Conservation (phyloP, 2,797 vertebrate genomes). For the Tangara arthus region DNA sequence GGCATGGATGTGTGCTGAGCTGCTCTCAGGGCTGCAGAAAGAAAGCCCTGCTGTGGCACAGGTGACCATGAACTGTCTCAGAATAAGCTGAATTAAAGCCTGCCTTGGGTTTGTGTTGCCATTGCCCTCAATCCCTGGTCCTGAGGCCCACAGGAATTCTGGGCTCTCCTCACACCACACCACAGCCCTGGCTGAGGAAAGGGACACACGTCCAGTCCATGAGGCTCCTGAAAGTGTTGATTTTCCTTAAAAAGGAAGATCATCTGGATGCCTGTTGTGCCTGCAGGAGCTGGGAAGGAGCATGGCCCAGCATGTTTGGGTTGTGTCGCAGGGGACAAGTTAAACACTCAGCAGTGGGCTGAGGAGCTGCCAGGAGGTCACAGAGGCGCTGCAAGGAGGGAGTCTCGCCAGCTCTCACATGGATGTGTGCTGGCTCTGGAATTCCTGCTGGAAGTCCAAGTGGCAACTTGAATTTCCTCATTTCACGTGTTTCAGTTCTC, state of each 20-base stretch:
- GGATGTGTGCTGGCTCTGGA: conserved; percentile 22
- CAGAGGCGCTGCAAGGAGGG: not conserved
- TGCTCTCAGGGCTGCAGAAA: not conserved
- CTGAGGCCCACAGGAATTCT: not conserved
- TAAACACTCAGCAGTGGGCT: not conserved
- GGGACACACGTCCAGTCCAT: not conserved
- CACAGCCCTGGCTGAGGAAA: not conserved
- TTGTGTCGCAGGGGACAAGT: conserved; percentile 5
- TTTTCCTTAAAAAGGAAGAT: not conserved
- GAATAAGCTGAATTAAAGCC: not conserved
- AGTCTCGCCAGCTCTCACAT: conserved; percentile 16
- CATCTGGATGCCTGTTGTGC: not conserved
- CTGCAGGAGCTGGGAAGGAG: not conserved
- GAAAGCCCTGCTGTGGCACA: not conserved
- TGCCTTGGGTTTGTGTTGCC: not conserved
- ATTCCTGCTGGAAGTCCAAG: not conserved
- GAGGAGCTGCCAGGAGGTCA: conserved; percentile 20
- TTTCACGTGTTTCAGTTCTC: conserved; percentile 29
- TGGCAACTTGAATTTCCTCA: conserved; percentile 50
- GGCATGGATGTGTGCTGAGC: not conserved
- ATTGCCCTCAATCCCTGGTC: not conserved
- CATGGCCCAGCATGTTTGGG: not conserved
- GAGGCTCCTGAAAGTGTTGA: not conserved
- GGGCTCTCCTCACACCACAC: not conserved
- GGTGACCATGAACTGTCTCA: not conserved